Base-by-base conservation (phyloP, 2,888 invertebrate genomes). In the Drosophila formosana region DNA sequence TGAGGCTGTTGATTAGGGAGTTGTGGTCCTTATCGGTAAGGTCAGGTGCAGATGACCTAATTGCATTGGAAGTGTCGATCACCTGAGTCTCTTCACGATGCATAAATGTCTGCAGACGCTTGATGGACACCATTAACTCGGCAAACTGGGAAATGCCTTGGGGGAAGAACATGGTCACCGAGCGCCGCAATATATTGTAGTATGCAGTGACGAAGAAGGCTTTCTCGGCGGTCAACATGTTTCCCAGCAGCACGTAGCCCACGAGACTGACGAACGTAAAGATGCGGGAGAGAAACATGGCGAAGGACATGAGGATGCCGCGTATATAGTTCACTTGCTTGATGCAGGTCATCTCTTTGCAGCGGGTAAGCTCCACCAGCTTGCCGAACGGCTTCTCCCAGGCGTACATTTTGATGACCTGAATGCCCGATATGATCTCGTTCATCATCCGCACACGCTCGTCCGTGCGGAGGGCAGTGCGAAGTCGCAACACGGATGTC, bases 361-460 rank as follows among this genome's bases (percentile, higher is more conserved):
- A 92, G 90, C 97, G 92, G 0, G 95, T 94, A 11, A 93, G 78
- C 9, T 93, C 95, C 0, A 98, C 95, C 50, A 98, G 94, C 76
- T 95, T 94, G 18, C 95, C 95, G 90, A 98, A 98, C 0, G 98
- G 96, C 82, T 95, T 95, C 90, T 98, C 98, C 96, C 98, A 98
- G 0, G 98, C 96, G 89, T 98, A 98, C 98, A 98, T 98, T 93
- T 98, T 98, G 77, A 98, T 97, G 0, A 98, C 97, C 93, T 97
- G 95, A 89, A 97, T 96, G 1, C 97, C 98, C 80, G 95, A 95
- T 39, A 98, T 95, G 25, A 97, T 95, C 92, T 98, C 98, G 90
- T 96, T 97, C 95, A 98, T 98, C 51, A 98, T 93, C 2, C 97
- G 94, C 5, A 98, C 96, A 53, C 98, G 94, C 90, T 97, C 96